Conservation (phyloP, 2,888 invertebrate species). For the Xylophagus ater region DNA sequence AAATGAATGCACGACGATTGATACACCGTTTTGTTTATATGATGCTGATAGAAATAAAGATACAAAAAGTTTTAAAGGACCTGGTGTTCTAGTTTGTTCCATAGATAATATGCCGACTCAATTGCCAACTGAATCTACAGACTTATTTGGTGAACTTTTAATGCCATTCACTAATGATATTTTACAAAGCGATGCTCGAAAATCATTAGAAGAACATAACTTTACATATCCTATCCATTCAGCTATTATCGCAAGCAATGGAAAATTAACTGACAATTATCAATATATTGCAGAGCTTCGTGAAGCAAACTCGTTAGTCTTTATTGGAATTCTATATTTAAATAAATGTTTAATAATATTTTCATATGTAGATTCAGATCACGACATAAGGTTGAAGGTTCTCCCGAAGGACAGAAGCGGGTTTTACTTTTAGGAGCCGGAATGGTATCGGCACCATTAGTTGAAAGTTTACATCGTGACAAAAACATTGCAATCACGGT, state of each 20-base stretch:
- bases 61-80: constrained; percentile 89
- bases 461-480: constrained; percentile 85
- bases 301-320: constrained; percentile 10
- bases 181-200: constrained; percentile 68
- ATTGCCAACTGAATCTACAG: constrained; percentile 91
- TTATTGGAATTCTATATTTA: background rate
- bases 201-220: constrained; percentile 63
- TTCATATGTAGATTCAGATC: constrained; percentile 44
- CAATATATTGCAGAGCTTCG: constrained; percentile 91
- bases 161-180: constrained; percentile 84
- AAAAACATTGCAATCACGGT: constrained; percentile 71
- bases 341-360: constrained; percentile 8
- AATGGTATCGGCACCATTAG: constrained; percentile 83
- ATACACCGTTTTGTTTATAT: constrained; percentile 98
- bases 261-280: constrained; percentile 79
- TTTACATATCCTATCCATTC: constrained; percentile 43
- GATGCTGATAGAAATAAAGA: constrained; percentile 97
- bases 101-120: constrained; percentile 99
- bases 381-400: constrained; percentile 60
- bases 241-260: constrained; percentile 94
- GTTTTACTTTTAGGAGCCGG: constrained; percentile 93
- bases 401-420: constrained; percentile 50
- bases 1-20: constrained; percentile 99
- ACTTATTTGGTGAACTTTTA: constrained; percentile 91
- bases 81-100: constrained; percentile 97